phyloP scores from a whole-genome alignment of 2,797 vertebrate genomes.

The Rhinatrema bivittatum region DNA sequence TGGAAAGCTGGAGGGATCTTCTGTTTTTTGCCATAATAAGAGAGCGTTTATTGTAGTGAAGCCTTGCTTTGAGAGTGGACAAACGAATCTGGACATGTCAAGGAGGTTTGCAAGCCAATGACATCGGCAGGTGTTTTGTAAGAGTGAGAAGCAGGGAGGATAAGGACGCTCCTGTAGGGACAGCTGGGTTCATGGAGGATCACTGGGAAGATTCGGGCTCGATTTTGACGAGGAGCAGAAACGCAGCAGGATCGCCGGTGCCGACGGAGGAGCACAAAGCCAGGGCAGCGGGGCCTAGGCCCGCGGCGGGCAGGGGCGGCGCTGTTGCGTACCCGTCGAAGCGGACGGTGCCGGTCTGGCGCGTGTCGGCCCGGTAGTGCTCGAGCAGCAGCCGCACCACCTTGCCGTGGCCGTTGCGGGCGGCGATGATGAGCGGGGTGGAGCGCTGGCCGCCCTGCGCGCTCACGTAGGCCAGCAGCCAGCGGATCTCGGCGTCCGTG shows the following conservation, averaged over 20 bases:
- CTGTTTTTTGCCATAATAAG: no score
- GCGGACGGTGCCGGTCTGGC: constrained; percentile 89
- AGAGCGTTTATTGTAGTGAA: no score
- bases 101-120: no score
- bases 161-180: no score
- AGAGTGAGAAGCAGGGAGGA: background rate
- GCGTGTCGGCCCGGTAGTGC: constrained; percentile 87
- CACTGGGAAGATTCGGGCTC: no score
- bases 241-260: no score
- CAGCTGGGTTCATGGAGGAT: no score
- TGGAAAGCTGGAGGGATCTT: no score
- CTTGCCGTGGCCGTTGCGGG: constrained; percentile 89
- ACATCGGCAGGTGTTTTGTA: no score
- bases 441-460: constrained; percentile 84
- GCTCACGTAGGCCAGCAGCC: constrained; percentile 78
- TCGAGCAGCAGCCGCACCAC: constrained; percentile 91
- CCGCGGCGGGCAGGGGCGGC: background rate
- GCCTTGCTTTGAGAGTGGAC: no score
- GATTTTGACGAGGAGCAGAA: no score
- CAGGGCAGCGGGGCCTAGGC: background rate
- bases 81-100: no score
- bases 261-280: background rate
- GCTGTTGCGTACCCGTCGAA: constrained; percentile 79
- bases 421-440: constrained; percentile 91
- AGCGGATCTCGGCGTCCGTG: constrained; percentile 77